phyloP scores from a whole-genome alignment of 1,140 invertebrate genomes.

The Thereuonema tuberculata region DNA sequence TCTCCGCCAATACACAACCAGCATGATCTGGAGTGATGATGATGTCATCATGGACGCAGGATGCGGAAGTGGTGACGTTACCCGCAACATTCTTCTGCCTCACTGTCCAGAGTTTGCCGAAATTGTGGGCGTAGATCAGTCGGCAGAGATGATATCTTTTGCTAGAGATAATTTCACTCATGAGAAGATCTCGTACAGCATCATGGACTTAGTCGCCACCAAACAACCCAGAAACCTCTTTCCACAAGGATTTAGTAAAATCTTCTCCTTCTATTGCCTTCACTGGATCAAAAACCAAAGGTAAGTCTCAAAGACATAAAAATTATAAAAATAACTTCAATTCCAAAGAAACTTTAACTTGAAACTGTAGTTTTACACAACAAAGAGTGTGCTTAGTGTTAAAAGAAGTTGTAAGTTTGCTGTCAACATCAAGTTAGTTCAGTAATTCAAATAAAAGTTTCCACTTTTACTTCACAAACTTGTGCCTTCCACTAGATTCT shows the following conservation, averaged over 20 bases:
- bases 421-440: neutral
- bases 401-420: neutral
- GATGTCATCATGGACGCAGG: slow-evolving; percentile 57
- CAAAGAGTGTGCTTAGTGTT: neutral
- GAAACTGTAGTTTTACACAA: neutral
- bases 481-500: too few relatives aligned
- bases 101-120: slow-evolving; percentile 36
- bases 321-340: neutral
- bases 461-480: too few relatives aligned
- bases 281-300: slow-evolving; percentile 64
- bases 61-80: slow-evolving; percentile 59
- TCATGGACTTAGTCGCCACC: slow-evolving; percentile 46
- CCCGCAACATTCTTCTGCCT: slow-evolving; percentile 47
- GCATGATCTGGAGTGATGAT: slow-evolving; percentile 42
- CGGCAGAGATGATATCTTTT: slow-evolving; percentile 50
- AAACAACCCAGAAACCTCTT: slow-evolving; percentile 28
- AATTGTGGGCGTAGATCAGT: slow-evolving; percentile 49
- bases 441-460: too few relatives aligned
- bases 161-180: slow-evolving; percentile 36
- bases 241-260: slow-evolving; percentile 43
- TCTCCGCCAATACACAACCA: slow-evolving; percentile 45
- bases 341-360: neutral
- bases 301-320: slow-evolving; percentile 34
- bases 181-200: slow-evolving; percentile 40
- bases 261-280: slow-evolving; percentile 64